Conservation (phyloP, 2,888 invertebrate genomes). For the Diarsia rubi region DNA sequence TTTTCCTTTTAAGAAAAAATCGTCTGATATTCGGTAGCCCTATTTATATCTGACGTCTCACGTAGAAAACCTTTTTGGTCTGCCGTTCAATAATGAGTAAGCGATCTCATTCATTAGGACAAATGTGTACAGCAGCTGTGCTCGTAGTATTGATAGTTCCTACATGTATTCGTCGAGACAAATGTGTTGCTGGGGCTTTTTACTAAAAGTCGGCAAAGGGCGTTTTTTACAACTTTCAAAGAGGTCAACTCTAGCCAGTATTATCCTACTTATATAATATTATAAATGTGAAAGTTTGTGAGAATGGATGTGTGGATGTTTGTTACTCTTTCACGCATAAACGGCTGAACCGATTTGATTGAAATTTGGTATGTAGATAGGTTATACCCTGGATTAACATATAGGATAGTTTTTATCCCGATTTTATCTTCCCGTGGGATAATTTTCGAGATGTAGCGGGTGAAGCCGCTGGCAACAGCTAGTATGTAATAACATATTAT, state of each 20-base stretch:
- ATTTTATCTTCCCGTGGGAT: too few relatives aligned
- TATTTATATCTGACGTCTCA: slow-evolving; percentile 30
- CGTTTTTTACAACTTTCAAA: not conserved
- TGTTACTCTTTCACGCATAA: too few relatives aligned
- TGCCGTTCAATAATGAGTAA: slow-evolving; percentile 45
- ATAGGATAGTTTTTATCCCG: too few relatives aligned
- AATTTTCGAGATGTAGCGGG: too few relatives aligned
- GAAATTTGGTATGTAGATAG: too few relatives aligned
- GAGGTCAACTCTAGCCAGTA: not conserved
- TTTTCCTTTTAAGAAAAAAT: slow-evolving; percentile 6
- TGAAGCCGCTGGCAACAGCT: too few relatives aligned
- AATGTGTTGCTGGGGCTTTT: slow-evolving; percentile 9
- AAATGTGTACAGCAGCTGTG: slow-evolving; percentile 63
- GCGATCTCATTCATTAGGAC: slow-evolving; percentile 69
- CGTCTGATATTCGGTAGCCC: slow-evolving; percentile 2
- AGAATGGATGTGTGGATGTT: too few relatives aligned
- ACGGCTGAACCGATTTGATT: too few relatives aligned
- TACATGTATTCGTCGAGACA: slow-evolving; percentile 3
- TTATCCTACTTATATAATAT: too few relatives aligned
- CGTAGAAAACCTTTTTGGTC: slow-evolving; percentile 41
- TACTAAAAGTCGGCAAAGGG: not conserved
- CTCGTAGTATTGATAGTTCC: slow-evolving; percentile 44
- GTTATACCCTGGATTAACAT: too few relatives aligned
- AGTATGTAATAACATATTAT: too few relatives aligned
- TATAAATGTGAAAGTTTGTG: too few relatives aligned